Base-by-base conservation (phyloP, 2,797 vertebrate species). In the Eulemur rubriventer region DNA sequence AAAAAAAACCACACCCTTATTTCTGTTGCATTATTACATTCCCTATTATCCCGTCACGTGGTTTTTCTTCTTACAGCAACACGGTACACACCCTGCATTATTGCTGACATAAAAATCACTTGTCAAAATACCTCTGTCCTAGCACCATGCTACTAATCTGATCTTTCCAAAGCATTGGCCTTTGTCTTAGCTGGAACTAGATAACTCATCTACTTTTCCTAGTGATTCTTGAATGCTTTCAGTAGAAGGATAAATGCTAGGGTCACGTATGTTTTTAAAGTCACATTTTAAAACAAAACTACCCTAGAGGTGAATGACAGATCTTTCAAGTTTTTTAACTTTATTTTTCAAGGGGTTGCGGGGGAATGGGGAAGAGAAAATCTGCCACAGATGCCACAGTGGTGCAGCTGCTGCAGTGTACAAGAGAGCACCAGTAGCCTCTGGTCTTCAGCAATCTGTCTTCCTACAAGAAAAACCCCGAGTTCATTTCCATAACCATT, bases 61-160 rank as follows among this genome's bases (percentile, higher is more conserved):
- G 63, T 46, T 70, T 90, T 50, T 65, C 89, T 91, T 92, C 91
- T 89, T 35, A 57, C 61, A 63, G 80, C 76, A 76, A 95, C 63
- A 78, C 67, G 72, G 93, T 55, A 86, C 96, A 97, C 98, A 92
- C 96, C 95, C 92, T 33, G 90, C 65, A 69, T 89, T 89, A 97
- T 12, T 97, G 97, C 97, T 94, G 95, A 97, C 92, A 96, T 83
- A 87, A 95, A 96, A 93, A 96, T 87, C 75, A 96, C 92, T 81
- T 93, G 97, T 97, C 97, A 90, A 78, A 95, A 96, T 86, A 94
- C 92, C 89, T 92, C 72, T 46, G n/a, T 46, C 84, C 93, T 33
- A 72, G 70, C 84, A 87, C 70, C 87, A 75, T 9, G 61, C 16
- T 52, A 35, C 50, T 93, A 35, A 95, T 52, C 90, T 59, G 94